Evolutionary conservation across 1,140 invertebrate species (phyloP).

Genomic region (Aplysia californica): DNA sequence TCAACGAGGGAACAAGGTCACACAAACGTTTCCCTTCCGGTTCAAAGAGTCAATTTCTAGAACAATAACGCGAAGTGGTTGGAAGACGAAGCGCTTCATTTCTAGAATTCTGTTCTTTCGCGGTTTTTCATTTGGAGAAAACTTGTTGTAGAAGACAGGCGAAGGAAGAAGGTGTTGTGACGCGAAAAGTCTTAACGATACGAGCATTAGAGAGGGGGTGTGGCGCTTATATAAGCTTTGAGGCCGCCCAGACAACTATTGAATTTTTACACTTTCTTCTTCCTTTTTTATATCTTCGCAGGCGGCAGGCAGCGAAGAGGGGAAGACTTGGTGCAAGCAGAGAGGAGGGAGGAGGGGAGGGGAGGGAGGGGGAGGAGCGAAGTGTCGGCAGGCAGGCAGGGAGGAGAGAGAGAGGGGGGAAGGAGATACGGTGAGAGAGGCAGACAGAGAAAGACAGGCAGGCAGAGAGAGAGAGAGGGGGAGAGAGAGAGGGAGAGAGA

Average conservation of each 20-base stretch:
- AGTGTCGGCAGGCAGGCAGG: slow-evolving; percentile 31
- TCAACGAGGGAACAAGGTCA: too few species aligned
- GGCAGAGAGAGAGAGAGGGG: not conserved
- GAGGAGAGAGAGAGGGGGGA: slow-evolving; percentile 29
- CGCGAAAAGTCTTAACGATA: not conserved
- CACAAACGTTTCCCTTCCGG: too few species aligned
- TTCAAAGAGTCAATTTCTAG: too few species aligned
- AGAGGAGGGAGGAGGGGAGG: not conserved
- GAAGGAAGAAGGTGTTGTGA: not conserved
- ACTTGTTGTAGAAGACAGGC: too few species aligned
- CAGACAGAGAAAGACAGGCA: not conserved
- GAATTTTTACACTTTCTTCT: too few species aligned
- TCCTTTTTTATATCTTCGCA: too few species aligned
- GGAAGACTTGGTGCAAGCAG: not conserved
- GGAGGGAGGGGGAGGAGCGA: not conserved
- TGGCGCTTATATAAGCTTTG: not conserved
- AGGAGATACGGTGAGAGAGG: not conserved
- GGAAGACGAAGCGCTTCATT: too few species aligned
- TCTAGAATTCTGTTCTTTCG: too few species aligned
- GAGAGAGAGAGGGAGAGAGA: not conserved
- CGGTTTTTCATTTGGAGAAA: too few species aligned
- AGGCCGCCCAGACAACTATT: not conserved
- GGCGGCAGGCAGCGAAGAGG: not conserved
- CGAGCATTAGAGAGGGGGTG: not conserved
- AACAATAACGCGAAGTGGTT: too few species aligned